These are phyloP conservation scores for Gasteruption jaculator DNA, from an alignment of 2,888 invertebrate species.

Conservation along the genomic window DNA sequence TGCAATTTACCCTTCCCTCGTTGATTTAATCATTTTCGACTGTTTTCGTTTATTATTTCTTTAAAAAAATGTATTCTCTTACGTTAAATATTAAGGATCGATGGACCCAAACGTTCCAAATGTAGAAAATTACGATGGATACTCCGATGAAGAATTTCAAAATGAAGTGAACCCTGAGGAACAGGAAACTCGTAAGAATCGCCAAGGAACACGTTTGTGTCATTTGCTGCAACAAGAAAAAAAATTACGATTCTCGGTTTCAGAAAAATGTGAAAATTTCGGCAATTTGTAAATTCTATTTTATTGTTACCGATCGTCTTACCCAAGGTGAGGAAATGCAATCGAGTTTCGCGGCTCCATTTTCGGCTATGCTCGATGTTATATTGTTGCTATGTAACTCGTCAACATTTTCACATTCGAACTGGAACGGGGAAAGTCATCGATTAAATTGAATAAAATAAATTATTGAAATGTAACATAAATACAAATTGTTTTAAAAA, in stretches of 20 bases:
- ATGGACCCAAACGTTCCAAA: slow-evolving; percentile 64
- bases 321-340: slow-evolving; percentile 45
- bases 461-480: too few species aligned
- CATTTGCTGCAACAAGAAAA: slow-evolving; percentile 63
- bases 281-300: background rate
- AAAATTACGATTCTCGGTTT: slow-evolving; percentile 1
- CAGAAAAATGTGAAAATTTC: background rate
- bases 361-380: slow-evolving; percentile 30
- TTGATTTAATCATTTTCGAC: too few species aligned
- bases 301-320: slow-evolving; percentile 24
- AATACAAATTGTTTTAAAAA: too few species aligned
- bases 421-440: slow-evolving; percentile 34
- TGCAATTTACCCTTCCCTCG: background rate
- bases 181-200: slow-evolving; percentile 71
- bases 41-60: too few species aligned
- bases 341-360: slow-evolving; percentile 30
- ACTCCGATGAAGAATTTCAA: slow-evolving; percentile 73
- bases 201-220: slow-evolving; percentile 66
- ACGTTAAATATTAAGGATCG: slow-evolving; percentile 57
- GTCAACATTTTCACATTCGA: slow-evolving; percentile 39
- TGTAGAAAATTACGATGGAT: slow-evolving; percentile 63
- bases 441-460: background rate
- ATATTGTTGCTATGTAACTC: slow-evolving; percentile 30
- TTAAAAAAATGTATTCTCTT: too few species aligned
- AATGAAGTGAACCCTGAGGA: slow-evolving; percentile 78